A percentile compares a stretch with the other conserved stretches of the same genome.
These are phyloP conservation scores for Nephotettix cincticeps DNA, from an alignment of 1,140 invertebrate genomes.

Conservation along the genomic window DNA sequence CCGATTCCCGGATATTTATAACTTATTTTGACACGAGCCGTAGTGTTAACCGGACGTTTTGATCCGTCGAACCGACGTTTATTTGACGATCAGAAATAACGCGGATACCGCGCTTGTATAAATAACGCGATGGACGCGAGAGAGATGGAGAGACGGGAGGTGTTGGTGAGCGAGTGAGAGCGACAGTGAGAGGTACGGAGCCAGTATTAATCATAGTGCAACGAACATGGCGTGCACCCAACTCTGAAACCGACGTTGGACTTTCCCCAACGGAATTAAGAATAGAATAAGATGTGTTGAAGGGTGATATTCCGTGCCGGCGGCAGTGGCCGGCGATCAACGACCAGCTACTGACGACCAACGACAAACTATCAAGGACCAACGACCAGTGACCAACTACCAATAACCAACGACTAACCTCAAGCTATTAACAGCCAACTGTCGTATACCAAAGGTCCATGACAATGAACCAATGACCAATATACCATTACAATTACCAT, in stretches of 20 bases:
- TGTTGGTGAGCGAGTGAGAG: not conserved
- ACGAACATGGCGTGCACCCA: not conserved
- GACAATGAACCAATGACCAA: too few species aligned
- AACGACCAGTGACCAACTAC: too few species aligned
- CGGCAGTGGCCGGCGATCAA: too few species aligned
- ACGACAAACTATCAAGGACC: too few species aligned
- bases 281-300: constrained; percentile 23
- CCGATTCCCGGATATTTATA: too few species aligned
- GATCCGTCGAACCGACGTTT: constrained; percentile 4
- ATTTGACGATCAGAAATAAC: not conserved
- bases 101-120: not conserved
- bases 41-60: too few species aligned
- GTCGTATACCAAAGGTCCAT: too few species aligned
- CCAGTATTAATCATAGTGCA: constrained; percentile 12
- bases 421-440: too few species aligned
- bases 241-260: constrained; percentile 12
- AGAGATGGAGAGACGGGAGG: not conserved
- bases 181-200: not conserved
- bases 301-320: not conserved
- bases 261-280: constrained; percentile 12
- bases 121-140: not conserved
- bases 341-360: too few species aligned
- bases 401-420: too few species aligned
- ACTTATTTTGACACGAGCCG: too few species aligned
- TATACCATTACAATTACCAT: too few species aligned